phyloP scores from a whole-genome alignment of 2,888 invertebrate genomes.

The Cheilosia impressa region DNA sequence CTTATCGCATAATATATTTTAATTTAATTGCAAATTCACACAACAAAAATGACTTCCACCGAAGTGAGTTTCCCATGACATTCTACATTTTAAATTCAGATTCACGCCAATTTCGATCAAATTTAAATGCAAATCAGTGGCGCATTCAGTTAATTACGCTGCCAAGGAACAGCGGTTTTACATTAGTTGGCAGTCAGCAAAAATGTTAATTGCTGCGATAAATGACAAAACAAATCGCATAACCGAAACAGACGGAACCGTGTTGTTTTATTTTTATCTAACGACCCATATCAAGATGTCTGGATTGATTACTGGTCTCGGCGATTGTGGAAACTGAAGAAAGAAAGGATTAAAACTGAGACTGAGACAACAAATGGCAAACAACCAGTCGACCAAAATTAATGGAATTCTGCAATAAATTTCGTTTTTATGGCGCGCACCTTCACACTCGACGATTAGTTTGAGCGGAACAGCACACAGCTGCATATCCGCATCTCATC shows the following conservation, averaged over 20 bases:
- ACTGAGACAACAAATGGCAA: not conserved
- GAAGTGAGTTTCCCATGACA: constrained; percentile 70
- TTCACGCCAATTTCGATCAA: constrained; percentile 59
- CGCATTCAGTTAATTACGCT: constrained; percentile 71
- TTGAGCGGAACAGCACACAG: constrained; percentile 6
- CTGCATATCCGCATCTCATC: constrained; percentile 40
- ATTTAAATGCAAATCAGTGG: constrained; percentile 75
- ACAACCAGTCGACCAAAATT: constrained; percentile 78
- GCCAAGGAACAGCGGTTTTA: constrained; percentile 71
- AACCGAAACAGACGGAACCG: constrained; percentile 29
- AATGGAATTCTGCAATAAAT: constrained; percentile 83
- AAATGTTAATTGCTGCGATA: constrained; percentile 69
- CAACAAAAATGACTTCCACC: constrained; percentile 64
- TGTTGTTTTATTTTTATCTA: constrained; percentile 15
- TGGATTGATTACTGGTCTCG: constrained; percentile 64
- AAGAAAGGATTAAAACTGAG: constrained; percentile 11
- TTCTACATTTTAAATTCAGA: constrained; percentile 51
- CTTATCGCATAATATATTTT: constrained; percentile 44
- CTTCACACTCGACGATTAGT: constrained; percentile 63
- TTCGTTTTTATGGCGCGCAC: constrained; percentile 79
- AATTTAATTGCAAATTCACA: constrained; percentile 55
- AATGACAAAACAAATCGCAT: constrained; percentile 70
- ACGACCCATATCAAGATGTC: constrained; percentile 61
- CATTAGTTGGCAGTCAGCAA: constrained; percentile 73
- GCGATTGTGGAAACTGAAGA: constrained; percentile 26